phyloP scores from a whole-genome alignment of 2,113 vertebrate species.

The Bujurquina vittata region DNA sequence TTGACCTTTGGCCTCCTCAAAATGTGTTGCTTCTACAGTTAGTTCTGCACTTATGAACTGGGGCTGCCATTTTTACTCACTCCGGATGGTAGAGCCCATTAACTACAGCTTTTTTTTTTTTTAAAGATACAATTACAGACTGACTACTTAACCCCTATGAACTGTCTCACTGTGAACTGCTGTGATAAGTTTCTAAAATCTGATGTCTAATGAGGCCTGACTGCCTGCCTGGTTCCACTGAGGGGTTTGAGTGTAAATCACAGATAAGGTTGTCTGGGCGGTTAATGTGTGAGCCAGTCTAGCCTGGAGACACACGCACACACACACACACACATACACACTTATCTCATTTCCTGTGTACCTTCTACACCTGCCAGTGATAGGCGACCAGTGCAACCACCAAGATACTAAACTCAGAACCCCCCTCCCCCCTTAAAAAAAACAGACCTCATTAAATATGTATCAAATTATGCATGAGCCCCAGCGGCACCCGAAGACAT shows the following conservation, averaged over 20 bases:
- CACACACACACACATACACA: neutral
- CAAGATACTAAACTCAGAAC: neutral
- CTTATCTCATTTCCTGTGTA: conserved; percentile 48
- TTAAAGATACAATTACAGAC: neutral
- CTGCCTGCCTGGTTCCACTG: conserved; percentile 33
- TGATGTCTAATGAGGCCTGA: conserved; percentile 55
- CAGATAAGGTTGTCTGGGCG: conserved; percentile 57
- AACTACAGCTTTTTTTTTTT: neutral
- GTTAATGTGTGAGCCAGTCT: conserved; percentile 44
- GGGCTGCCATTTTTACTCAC: neutral
- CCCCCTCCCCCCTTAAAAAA: neutral
- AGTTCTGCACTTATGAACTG: neutral
- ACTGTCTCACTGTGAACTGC: conserved; percentile 20
- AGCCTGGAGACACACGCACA: conserved; percentile 9
- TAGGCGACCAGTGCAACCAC: conserved; percentile 5
- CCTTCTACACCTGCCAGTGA: conserved; percentile 25
- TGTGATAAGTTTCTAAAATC: conserved; percentile 48
- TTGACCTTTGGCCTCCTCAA: neutral
- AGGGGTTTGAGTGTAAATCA: conserved; percentile 52
- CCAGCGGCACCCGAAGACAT: neutral
- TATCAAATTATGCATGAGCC: neutral
- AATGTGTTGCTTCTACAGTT: neutral
- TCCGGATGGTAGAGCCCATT: neutral
- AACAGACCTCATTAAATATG: conserved; percentile 7
- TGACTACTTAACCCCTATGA: conserved; percentile 11